Conservation (phyloP, 2,888 invertebrate genomes). For the Eupithecia inturbata region DNA sequence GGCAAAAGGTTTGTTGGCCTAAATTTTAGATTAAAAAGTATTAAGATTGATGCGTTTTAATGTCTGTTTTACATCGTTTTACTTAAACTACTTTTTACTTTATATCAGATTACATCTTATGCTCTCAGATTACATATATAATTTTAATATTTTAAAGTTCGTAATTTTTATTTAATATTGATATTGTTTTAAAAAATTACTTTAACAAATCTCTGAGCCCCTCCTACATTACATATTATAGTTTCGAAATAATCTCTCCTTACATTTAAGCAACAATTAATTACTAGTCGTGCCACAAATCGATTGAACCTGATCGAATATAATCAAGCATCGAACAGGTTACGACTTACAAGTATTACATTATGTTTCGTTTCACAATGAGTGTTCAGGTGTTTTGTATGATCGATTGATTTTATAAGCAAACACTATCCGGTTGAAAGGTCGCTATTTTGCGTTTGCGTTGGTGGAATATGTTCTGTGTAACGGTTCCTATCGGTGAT, state of each 20-base stretch:
- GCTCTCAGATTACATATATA: too few species aligned
- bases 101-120: too few species aligned
- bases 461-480: not conserved
- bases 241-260: slow-evolving; percentile 30
- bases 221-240: slow-evolving; percentile 5
- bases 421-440: not conserved
- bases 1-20: slow-evolving; percentile 6
- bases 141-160: not conserved
- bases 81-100: too few species aligned
- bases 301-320: slow-evolving; percentile 37
- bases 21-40: not conserved
- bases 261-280: slow-evolving; percentile 33
- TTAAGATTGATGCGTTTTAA: not conserved
- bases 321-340: slow-evolving; percentile 44
- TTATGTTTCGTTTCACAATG: slow-evolving; percentile 37
- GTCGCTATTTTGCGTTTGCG: not conserved
- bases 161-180: not conserved
- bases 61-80: too few species aligned
- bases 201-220: not conserved
- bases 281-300: slow-evolving; percentile 34
- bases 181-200: not conserved
- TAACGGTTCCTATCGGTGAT: not conserved
- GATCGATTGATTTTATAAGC: slow-evolving; percentile 9
- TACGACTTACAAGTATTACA: slow-evolving; percentile 31
- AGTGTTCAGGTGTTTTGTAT: slow-evolving; percentile 20